A percentile compares a stretch with the other conserved stretches of the same genome.
Conservation (phyloP, 2,113 vertebrate genomes). For the Prionailurus viverrinus region DNA sequence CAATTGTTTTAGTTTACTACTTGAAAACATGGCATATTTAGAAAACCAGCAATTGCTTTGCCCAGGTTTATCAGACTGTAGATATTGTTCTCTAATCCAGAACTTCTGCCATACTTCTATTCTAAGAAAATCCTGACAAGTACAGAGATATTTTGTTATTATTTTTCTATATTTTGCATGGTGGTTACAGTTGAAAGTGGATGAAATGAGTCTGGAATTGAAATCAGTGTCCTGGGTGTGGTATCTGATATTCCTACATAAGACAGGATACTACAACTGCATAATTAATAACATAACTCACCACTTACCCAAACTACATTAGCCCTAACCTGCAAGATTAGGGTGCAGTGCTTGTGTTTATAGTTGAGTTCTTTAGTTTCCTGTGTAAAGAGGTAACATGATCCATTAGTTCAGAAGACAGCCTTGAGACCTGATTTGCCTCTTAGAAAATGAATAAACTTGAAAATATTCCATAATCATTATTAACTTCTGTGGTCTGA, state of each 20-base stretch:
- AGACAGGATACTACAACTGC: not conserved
- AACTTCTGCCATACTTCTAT: not conserved
- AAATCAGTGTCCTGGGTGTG: fast-evolving
- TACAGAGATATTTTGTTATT: not conserved
- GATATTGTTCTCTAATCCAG: not conserved
- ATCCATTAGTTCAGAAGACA: not conserved
- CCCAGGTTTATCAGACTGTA: not conserved
- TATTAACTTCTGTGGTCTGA: not conserved
- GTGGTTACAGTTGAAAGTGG: not conserved
- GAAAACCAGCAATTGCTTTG: not conserved
- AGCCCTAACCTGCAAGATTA: not conserved
- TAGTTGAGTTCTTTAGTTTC: not conserved
- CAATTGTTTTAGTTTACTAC: not conserved
- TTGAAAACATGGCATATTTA: not conserved
- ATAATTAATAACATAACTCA: not conserved
- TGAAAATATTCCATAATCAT: not conserved
- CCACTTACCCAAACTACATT: not conserved
- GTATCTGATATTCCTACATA: not conserved
- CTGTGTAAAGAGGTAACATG: not conserved
- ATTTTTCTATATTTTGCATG: not conserved
- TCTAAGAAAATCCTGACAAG: not conserved
- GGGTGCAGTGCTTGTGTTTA: not conserved
- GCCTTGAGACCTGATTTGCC: not conserved
- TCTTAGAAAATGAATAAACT: not conserved
- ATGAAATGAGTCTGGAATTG: fast-evolving